Percentiles rank a stretch among this genome's conserved stretches.
These are phyloP conservation scores for Nymphicus hollandicus DNA, from an alignment of 2,113 vertebrate genomes.

Conservation along the genomic window DNA sequence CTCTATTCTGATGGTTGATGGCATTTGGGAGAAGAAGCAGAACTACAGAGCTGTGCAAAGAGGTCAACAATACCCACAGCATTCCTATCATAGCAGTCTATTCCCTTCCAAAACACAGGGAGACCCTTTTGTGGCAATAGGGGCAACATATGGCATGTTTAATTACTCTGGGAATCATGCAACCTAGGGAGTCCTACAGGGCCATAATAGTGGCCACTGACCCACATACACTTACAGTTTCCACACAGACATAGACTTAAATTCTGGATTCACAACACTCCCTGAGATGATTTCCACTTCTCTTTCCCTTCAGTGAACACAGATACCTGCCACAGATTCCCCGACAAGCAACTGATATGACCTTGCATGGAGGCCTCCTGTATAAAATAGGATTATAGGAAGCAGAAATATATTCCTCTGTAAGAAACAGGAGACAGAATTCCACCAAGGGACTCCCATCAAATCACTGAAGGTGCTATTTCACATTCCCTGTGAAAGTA, in stretches of 20 bases:
- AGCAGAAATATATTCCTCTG: not conserved
- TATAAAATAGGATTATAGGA: not conserved
- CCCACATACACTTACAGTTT: fast-evolving
- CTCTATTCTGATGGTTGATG: not conserved
- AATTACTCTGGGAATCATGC: not conserved
- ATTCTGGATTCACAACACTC: not conserved
- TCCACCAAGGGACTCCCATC: not conserved
- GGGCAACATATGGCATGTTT: not conserved
- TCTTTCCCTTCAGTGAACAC: not conserved
- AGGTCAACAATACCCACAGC: not conserved
- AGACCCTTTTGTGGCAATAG: not conserved
- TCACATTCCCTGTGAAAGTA: not conserved
- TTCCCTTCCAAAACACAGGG: not conserved
- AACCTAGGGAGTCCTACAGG: not conserved
- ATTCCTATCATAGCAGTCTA: not conserved
- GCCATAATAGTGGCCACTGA: not conserved
- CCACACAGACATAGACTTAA: not conserved
- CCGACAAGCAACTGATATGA: not conserved
- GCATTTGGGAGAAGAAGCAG: not conserved
- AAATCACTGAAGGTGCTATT: not conserved
- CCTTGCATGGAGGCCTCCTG: not conserved
- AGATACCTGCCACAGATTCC: not conserved
- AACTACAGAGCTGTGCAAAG: not conserved
- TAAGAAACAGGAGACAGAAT: not conserved
- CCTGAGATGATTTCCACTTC: not conserved